Evolutionary conservation across 2,797 vertebrate species (phyloP), one percentile per base, ranked within the genome.

Genomic region (Phataginus tricuspis): DNA sequence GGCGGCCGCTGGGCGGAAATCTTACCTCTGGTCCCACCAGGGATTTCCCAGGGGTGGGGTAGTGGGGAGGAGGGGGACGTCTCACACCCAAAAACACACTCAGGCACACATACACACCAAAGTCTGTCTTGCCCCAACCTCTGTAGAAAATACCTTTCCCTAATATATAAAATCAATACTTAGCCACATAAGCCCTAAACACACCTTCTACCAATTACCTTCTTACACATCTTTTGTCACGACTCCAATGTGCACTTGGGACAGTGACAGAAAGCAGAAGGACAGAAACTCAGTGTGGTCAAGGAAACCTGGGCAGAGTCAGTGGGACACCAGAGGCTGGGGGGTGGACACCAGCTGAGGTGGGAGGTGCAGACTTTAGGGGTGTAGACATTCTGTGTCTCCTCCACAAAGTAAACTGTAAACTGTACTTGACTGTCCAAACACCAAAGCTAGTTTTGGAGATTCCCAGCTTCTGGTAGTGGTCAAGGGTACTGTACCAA

Each of bases 201-300:
- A n/a, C 6, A 1, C 11, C 31, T 39, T 4, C n/a, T 0, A 18
- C 25, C 29, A 1, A 11, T 23, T 14, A 16, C 5, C 10, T 34
- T 49, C 69, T 2, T 5, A 25, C 14, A 5, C 16, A 11, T 59
- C 12, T 45, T 0, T 18, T 10, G 0, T 2, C 34, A 10, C 3
- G 37, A 23, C 4, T 23, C 69, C 12, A 2, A 1, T 0, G 12
- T 2, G 7, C 0, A 3, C 42, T 6, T 7, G 34, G 45, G 16
- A 53, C 29, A 23, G 18, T 29, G 25, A 18, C 3, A 0, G 23
- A 5, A 19, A 31, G 0, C 6, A 4, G 11, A 45, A 15, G n/a
- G 2, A 0, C 34, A 5, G 34, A 7, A 9, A 0, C 34, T 6
- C 7, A 0, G 0, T 5, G 1, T 3, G 0, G 6, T 5, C 9